Evolutionary conservation across 2,113 vertebrate genomes (phyloP), one percentile per base, ranked within the genome.

Genomic region (Scalopus aquaticus): DNA sequence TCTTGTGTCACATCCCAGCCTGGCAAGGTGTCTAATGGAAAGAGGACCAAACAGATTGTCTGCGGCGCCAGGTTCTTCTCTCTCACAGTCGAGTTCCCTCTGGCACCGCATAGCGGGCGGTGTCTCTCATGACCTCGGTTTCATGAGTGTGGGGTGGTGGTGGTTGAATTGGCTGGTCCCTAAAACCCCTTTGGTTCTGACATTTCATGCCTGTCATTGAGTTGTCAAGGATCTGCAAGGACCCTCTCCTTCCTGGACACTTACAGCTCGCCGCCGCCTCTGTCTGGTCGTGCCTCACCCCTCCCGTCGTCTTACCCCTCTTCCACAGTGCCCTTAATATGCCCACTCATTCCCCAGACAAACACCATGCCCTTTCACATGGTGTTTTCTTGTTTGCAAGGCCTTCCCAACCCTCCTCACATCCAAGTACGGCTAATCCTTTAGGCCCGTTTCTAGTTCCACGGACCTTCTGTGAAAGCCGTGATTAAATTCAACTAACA

Each of bases 401-500:
- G 35, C 35, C 62, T 86, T 24, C 54, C 13, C 77, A 85, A 0
- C 58, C 37, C 84, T 77, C 88, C 64, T 8, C 24, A 2, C 6
- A 28, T 26, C 70, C 42, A 56, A 83, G 64, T 56, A 24, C 72
- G 44, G 13, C 32, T 62, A 22, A 64, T 56, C 22, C 73, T 54
- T 70, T 56, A 90, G 89, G 51, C 51, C 44, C 32, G 6, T 65
- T 67, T 95, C 26, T 20, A 79, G 78, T 9, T 73, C 20, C 28
- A 22, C 4, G 39, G 24, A 44, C 90, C 64, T 58, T 91, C 94
- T 65, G 0, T 19, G 67, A 82, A 90, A 95, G 62, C 13, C 58
- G 85, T 82, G 65, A 83, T 79, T 78, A 69, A 76, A 91, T 91
- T 89, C 69, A 60, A 8, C 76, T 70, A 83, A 62, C 83, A 83